A percentile compares a stretch with the other conserved stretches of the same genome.
Conservation (phyloP, 2,797 vertebrate genomes). For the Apogon talboti region DNA sequence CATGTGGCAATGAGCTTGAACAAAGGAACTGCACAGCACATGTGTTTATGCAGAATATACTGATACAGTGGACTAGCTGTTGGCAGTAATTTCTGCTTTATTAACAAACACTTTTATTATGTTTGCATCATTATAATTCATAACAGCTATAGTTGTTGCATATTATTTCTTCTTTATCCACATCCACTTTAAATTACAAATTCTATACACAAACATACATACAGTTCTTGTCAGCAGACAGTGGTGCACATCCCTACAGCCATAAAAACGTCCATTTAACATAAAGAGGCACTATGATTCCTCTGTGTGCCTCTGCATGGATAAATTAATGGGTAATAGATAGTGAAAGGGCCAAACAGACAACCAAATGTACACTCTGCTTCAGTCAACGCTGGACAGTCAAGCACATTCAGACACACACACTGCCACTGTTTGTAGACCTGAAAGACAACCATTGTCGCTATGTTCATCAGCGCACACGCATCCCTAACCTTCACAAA, state of each 20-base stretch:
- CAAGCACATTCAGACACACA: conserved; percentile 73
- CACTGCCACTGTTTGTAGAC: conserved; percentile 72
- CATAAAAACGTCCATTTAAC: conserved; percentile 70
- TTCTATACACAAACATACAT: conserved; percentile 35
- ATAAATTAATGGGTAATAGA: conserved; percentile 74
- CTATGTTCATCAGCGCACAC: conserved; percentile 56
- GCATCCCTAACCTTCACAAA: conserved; percentile 81
- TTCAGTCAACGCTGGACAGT: conserved; percentile 74
- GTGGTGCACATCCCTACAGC: conserved; percentile 43
- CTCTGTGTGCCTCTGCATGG: conserved; percentile 64
- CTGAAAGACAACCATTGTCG: conserved; percentile 83
- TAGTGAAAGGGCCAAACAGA: conserved; percentile 75
- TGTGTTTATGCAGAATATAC: conserved; percentile 40
- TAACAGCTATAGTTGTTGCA: conserved; percentile 31
- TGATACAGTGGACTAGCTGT: conserved; percentile 43
- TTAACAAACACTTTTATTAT: conserved; percentile 47
- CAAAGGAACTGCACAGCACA: conserved; percentile 52
- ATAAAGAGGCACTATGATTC: conserved; percentile 72
- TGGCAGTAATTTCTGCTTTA: conserved; percentile 49
- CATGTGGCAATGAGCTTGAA: conserved; percentile 52
- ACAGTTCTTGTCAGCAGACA: conserved; percentile 49
- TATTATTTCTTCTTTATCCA: conserved; percentile 32
- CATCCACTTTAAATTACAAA: conserved; percentile 38
- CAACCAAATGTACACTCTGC: conserved; percentile 75
- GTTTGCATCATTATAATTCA: conserved; percentile 53